A percentile compares a stretch with the other conserved stretches of the same genome.
Conservation (phyloP, 1,140 invertebrate species). For the Aporrectodea caliginosa region DNA sequence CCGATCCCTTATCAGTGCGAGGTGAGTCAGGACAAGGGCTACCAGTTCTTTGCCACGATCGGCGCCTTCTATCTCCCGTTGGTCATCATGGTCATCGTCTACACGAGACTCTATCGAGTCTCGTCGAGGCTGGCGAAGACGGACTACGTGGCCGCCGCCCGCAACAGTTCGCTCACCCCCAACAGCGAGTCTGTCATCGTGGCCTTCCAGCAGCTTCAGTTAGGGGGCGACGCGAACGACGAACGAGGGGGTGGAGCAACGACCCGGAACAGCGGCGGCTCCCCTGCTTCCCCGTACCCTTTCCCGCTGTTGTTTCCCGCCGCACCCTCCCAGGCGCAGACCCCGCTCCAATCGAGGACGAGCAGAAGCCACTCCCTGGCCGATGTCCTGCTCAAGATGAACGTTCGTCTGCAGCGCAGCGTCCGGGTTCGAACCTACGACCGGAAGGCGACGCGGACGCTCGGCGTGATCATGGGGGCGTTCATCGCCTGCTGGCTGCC, state of each 20-base stretch:
- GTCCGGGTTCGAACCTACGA: not conserved
- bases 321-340: no score
- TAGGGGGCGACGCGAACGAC: not conserved
- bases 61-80: slow-evolving; percentile 89
- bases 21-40: slow-evolving; percentile 88
- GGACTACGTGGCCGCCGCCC: not conserved
- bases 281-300: not conserved
- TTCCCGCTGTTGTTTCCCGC: no score
- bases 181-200: not conserved
- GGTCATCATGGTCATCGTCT: slow-evolving; percentile 82
- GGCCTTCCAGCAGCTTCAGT: not conserved
- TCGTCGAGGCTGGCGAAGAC: slow-evolving; percentile 55
- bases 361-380: not conserved
- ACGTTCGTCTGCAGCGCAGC: not conserved
- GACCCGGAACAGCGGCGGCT: not conserved
- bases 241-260: not conserved
- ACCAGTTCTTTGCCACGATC: slow-evolving; percentile 63
- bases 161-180: not conserved
- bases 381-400: not conserved
- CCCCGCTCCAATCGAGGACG: not conserved
- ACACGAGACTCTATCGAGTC: slow-evolving; percentile 76
- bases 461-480: slow-evolving; percentile 61
- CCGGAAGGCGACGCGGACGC: slow-evolving; percentile 17
- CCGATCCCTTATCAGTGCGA: slow-evolving; percentile 63
- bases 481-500: slow-evolving; percentile 63